These are phyloP conservation scores for Hephaestus fuliginosus DNA, from an alignment of 2,797 vertebrate genomes.

Conservation along the genomic window DNA sequence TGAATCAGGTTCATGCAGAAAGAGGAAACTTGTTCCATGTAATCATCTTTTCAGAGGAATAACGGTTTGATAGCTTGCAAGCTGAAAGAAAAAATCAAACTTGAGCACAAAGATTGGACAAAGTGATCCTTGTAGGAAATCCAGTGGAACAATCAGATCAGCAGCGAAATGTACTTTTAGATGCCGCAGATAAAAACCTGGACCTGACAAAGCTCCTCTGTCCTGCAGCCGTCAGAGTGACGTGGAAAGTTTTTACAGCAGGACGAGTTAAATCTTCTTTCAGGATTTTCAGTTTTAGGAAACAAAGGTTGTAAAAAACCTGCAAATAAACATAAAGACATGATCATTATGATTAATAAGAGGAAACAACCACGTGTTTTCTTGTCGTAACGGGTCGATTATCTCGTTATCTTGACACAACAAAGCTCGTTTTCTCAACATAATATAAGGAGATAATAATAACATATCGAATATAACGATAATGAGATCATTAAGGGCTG, in stretches of 20 bases:
- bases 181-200: neutral
- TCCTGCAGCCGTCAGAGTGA: neutral
- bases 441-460: too few species aligned
- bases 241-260: neutral
- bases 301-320: too few species aligned
- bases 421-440: too few species aligned
- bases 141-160: conserved; percentile 28
- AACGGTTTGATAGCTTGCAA: neutral
- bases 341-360: too few species aligned
- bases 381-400: too few species aligned
- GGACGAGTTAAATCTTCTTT: neutral
- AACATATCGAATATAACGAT: too few species aligned
- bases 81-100: too few species aligned
- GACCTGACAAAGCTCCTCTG: conserved; percentile 23
- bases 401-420: too few species aligned
- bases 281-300: too few species aligned
- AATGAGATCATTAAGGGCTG: too few species aligned
- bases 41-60: neutral
- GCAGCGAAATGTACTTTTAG: conserved; percentile 26
- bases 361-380: too few species aligned
- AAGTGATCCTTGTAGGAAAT: neutral
- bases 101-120: neutral
- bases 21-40: neutral
- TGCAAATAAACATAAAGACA: too few species aligned
- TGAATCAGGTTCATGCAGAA: neutral